These are phyloP conservation scores for Melanostoma scalare DNA, from an alignment of 2,888 invertebrate genomes.

Conservation along the genomic window DNA sequence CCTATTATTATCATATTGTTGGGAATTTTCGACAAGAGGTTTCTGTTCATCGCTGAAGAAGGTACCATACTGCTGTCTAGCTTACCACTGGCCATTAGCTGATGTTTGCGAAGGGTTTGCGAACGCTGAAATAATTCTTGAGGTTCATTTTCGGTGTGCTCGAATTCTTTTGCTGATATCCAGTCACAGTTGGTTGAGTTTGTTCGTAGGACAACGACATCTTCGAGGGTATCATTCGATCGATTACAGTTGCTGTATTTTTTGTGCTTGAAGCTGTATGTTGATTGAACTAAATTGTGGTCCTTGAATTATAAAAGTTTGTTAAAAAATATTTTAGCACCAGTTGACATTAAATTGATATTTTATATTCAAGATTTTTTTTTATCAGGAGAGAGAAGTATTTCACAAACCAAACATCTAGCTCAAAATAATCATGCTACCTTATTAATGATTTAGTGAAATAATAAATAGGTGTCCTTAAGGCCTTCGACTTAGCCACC, in stretches of 20 bases:
- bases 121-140: conserved; percentile 67
- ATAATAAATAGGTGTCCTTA: too few species aligned
- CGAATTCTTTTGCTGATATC: conserved; percentile 78
- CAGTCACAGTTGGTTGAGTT: conserved; percentile 79
- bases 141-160: conserved; percentile 75
- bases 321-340: not conserved
- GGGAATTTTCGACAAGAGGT: conserved; percentile 79
- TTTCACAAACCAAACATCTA: too few species aligned
- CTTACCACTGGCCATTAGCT: conserved; percentile 51
- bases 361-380: too few species aligned
- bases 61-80: conserved; percentile 59
- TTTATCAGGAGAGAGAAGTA: too few species aligned
- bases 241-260: conserved; percentile 78
- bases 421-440: too few species aligned
- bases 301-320: conserved; percentile 76
- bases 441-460: too few species aligned
- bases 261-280: conserved; percentile 81
- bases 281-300: conserved; percentile 81
- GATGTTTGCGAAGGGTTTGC: conserved; percentile 74
- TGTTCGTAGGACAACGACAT: conserved; percentile 80
- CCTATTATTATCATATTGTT: conserved; percentile 81
- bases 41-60: conserved; percentile 77
- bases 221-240: conserved; percentile 80
- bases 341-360: too few species aligned
- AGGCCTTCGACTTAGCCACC: too few species aligned